Percentiles rank a stretch among this genome's conserved stretches.
phyloP scores from a whole-genome alignment of 2,888 invertebrate species.

The Apodemia duryi region DNA sequence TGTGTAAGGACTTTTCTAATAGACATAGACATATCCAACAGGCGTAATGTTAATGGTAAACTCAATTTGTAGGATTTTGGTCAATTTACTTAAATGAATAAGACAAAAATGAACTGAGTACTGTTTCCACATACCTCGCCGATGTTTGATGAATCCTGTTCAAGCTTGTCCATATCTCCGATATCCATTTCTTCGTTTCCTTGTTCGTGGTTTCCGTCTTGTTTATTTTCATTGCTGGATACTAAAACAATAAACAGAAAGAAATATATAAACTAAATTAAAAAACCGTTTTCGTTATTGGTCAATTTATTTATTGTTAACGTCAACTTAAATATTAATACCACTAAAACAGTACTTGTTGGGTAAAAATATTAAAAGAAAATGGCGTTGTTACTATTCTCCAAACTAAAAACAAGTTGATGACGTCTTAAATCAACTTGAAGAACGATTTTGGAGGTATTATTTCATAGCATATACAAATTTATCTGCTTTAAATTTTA shows the following conservation, averaged over 20 bases:
- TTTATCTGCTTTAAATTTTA: background rate
- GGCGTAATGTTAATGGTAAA: no score
- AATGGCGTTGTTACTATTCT: conserved; percentile 45
- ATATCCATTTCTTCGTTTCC: conserved; percentile 72
- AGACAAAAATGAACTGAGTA: background rate
- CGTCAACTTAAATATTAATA: conserved; percentile 18
- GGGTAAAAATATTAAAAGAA: conserved; percentile 5
- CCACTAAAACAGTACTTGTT: conserved; percentile 1
- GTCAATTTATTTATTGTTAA: conserved; percentile 14
- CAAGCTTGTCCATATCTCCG: conserved; percentile 74
- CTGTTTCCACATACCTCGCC: conserved; percentile 56
- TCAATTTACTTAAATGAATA: no score
- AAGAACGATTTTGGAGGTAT: conserved; percentile 66
- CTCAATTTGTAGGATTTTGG: no score
- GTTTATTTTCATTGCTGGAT: conserved; percentile 46
- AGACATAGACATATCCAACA: no score
- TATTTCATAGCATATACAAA: background rate
- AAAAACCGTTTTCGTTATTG: conserved; percentile 7
- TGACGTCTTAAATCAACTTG: conserved; percentile 59
- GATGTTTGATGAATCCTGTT: conserved; percentile 71
- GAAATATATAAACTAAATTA: conserved; percentile 20
- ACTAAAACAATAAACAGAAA: conserved; percentile 21
- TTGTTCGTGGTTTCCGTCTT: conserved; percentile 54
- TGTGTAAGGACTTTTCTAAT: no score
- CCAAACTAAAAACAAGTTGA: conserved; percentile 67